Evolutionary conservation across 1,140 invertebrate species (phyloP).

Genomic region (Frieseomelitta varia): DNA sequence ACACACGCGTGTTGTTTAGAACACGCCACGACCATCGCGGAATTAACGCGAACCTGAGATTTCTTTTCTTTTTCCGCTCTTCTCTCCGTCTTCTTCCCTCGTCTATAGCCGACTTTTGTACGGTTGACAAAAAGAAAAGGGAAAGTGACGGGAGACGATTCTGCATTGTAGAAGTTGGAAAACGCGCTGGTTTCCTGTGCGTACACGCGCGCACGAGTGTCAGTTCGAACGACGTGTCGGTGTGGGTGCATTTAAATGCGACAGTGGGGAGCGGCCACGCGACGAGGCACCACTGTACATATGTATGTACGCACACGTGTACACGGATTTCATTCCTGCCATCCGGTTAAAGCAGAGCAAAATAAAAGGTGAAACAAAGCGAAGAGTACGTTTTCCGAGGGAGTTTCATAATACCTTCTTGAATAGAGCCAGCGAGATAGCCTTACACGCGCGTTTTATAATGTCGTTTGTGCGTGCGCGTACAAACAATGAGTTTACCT

Average conservation of each 20-base stretch:
- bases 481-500: constrained; percentile 66
- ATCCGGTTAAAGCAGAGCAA: constrained; percentile 73
- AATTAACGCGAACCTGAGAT: constrained; percentile 56
- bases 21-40: constrained; percentile 22
- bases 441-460: constrained; percentile 67
- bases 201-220: constrained; percentile 10
- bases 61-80: constrained; percentile 25
- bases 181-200: constrained; percentile 14
- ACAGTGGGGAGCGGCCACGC: constrained; percentile 63
- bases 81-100: background rate
- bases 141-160: constrained; percentile 75
- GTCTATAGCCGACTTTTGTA: too few species aligned
- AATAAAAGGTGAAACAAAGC: constrained; percentile 71
- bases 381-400: constrained; percentile 67
- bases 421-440: constrained; percentile 68
- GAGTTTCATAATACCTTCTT: constrained; percentile 71
- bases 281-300: constrained; percentile 54
- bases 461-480: constrained; percentile 56
- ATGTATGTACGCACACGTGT: constrained; percentile 52
- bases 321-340: constrained; percentile 66
- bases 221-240: background rate
- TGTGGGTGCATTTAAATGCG: constrained; percentile 50
- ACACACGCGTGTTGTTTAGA: constrained; percentile 49
- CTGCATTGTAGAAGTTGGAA: constrained; percentile 52
- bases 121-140: constrained; percentile 69